Conservation (phyloP, 1,140 invertebrate species). For the Nixonia krombeini region DNA sequence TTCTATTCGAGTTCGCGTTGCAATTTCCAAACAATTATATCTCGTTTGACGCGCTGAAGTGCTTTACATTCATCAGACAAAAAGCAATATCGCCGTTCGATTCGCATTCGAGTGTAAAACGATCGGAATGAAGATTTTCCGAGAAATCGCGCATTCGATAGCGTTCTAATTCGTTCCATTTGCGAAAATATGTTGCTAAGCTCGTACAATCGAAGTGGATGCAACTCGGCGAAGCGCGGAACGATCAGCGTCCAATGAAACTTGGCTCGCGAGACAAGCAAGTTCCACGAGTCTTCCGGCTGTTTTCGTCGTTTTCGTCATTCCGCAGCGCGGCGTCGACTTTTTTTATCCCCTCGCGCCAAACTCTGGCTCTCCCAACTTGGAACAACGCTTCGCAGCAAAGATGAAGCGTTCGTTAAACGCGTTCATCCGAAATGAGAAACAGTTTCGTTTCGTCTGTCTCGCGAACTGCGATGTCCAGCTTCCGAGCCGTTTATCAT, state of each 20-base stretch:
- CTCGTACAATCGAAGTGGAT: conserved; percentile 14
- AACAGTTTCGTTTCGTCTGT: conserved; percentile 42
- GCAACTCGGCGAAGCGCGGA: conserved; percentile 6
- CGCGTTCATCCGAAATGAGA: conserved; percentile 42
- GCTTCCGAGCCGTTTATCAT: conserved; percentile 46
- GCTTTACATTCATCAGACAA: too few relatives aligned
- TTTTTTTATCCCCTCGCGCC: conserved; percentile 15
- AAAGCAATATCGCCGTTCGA: too few relatives aligned
- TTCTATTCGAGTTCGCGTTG: too few relatives aligned
- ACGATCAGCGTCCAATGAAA: conserved; percentile 21
- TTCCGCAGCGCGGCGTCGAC: not conserved
- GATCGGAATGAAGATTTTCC: too few relatives aligned
- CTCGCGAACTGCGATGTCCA: conserved; percentile 37
- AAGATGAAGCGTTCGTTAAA: conserved; percentile 36
- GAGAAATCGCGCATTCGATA: too few relatives aligned
- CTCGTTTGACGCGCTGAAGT: too few relatives aligned
- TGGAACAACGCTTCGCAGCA: conserved; percentile 17
- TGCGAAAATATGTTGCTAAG: too few relatives aligned
- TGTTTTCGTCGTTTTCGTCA: conserved; percentile 11
- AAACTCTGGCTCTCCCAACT: conserved; percentile 20
- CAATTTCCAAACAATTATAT: too few relatives aligned
- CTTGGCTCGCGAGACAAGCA: conserved; percentile 4
- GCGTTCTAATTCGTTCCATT: too few relatives aligned
- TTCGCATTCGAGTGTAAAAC: too few relatives aligned
- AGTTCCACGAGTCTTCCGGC: conserved; percentile 13